phyloP scores from a whole-genome alignment of 2,888 invertebrate species.

The Epistrophe eligans region DNA sequence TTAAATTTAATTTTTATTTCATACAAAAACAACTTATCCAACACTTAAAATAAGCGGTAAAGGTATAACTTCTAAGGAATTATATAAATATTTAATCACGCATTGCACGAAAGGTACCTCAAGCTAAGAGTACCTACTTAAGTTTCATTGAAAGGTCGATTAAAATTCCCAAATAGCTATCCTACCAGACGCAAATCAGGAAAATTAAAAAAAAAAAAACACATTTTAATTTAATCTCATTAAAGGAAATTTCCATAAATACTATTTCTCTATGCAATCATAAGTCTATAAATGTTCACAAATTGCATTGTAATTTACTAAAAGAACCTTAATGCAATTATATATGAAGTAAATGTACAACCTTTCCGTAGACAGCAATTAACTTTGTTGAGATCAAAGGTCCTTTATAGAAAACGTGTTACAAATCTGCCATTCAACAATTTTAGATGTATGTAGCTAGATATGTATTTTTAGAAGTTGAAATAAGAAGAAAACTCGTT shows the following conservation, averaged over 20 bases:
- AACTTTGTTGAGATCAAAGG: conserved; percentile 27
- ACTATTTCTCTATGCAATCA: conserved; percentile 9
- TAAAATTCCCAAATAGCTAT: conserved; percentile 11
- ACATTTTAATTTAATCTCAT: conserved; percentile 25
- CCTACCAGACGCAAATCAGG: background rate
- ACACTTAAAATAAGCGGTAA: no score
- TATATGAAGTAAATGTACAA: background rate
- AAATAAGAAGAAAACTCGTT: conserved; percentile 31
- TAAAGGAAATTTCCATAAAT: conserved; percentile 44
- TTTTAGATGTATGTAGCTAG: background rate
- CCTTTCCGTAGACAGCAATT: conserved; percentile 26
- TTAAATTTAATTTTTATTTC: no score
- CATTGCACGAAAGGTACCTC: background rate
- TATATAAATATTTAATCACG: background rate
- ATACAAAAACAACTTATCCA: no score
- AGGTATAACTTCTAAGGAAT: no score
- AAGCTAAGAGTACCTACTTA: background rate
- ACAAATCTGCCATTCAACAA: conserved; percentile 20
- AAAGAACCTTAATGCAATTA: conserved; percentile 36
- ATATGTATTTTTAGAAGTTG: background rate
- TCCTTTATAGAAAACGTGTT: conserved; percentile 10
- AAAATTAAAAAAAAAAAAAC: background rate
- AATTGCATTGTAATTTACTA: conserved; percentile 28
- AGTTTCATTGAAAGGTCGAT: conserved; percentile 5
- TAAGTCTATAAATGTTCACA: background rate